Percentiles rank a stretch among this genome's conserved stretches.
Conservation (phyloP, 2,888 invertebrate species). For the Cataglyphis altisquamis region DNA sequence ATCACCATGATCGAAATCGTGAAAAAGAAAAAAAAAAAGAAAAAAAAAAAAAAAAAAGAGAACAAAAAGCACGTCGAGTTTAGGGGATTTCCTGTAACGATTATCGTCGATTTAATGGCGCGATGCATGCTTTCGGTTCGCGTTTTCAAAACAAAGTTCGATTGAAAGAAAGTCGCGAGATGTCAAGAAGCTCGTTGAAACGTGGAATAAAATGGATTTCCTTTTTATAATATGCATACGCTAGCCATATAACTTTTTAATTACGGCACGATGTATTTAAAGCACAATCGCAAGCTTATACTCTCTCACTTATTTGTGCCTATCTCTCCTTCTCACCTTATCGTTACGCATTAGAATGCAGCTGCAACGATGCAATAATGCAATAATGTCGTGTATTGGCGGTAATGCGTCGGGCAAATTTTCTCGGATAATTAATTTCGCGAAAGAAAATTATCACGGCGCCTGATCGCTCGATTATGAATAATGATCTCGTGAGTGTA, state of each 20-base stretch:
- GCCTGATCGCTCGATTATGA: not conserved
- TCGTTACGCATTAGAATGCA: constrained; percentile 45
- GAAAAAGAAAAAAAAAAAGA: constrained; percentile 49
- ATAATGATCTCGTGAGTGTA: constrained; percentile 23
- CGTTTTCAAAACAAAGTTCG: not conserved
- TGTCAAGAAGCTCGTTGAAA: constrained; percentile 69
- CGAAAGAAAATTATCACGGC: constrained; percentile 10
- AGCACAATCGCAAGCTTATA: constrained; percentile 61
- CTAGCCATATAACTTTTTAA: constrained; percentile 58
- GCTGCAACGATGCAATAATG: constrained; percentile 49
- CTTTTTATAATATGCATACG: constrained; percentile 59
- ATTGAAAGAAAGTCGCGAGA: constrained; percentile 32
- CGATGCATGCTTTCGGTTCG: constrained; percentile 7
- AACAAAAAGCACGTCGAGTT: not conserved
- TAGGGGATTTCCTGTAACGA: not conserved
- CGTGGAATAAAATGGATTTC: constrained; percentile 37
- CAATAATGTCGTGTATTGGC: not conserved
- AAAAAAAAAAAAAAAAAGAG: constrained; percentile 9
- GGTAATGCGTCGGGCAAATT: constrained; percentile 22
- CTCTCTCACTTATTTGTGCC: constrained; percentile 44
- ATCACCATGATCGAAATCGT: constrained; percentile 74
- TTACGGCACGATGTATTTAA: constrained; percentile 69
- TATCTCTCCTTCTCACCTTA: constrained; percentile 30
- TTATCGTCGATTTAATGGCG: not conserved
- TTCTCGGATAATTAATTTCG: not conserved